phyloP scores from a whole-genome alignment of 2,888 invertebrate species.

The Serrognathus titanus region DNA sequence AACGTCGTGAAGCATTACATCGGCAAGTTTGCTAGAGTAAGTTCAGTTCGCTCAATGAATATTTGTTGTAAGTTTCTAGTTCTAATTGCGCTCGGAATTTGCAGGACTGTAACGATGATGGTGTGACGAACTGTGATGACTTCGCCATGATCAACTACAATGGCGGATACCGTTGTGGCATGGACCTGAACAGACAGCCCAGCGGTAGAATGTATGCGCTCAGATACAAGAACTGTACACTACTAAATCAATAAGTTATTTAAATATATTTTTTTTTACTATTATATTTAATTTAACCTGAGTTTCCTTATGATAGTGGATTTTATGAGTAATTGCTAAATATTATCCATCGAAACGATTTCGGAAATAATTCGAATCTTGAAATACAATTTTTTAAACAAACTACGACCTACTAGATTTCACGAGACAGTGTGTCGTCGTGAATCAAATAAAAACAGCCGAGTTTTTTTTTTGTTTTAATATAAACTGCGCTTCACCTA shows the following conservation, averaged over 20 bases:
- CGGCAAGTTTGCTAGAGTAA: slow-evolving; percentile 55
- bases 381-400: too few relatives aligned
- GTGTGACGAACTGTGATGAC: slow-evolving; percentile 59
- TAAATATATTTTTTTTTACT: neutral
- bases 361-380: too few relatives aligned
- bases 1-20: slow-evolving; percentile 57
- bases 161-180: slow-evolving; percentile 51
- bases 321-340: too few relatives aligned
- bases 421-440: too few relatives aligned
- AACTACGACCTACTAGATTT: too few relatives aligned
- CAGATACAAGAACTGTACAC: slow-evolving; percentile 44
- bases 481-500: too few relatives aligned
- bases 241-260: too few relatives aligned
- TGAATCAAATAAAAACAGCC: too few relatives aligned
- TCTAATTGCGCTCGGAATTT: slow-evolving; percentile 19
- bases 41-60: slow-evolving; percentile 24
- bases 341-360: too few relatives aligned
- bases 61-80: neutral
- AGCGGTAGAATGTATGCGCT: slow-evolving; percentile 42
- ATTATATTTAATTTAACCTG: neutral
- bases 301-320: too few relatives aligned
- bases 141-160: slow-evolving; percentile 59
- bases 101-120: slow-evolving; percentile 60
- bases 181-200: slow-evolving; percentile 29
- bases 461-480: too few relatives aligned